These are phyloP conservation scores for Gracilinanus agilis DNA, from an alignment of 2,113 vertebrate species.

Conservation along the genomic window DNA sequence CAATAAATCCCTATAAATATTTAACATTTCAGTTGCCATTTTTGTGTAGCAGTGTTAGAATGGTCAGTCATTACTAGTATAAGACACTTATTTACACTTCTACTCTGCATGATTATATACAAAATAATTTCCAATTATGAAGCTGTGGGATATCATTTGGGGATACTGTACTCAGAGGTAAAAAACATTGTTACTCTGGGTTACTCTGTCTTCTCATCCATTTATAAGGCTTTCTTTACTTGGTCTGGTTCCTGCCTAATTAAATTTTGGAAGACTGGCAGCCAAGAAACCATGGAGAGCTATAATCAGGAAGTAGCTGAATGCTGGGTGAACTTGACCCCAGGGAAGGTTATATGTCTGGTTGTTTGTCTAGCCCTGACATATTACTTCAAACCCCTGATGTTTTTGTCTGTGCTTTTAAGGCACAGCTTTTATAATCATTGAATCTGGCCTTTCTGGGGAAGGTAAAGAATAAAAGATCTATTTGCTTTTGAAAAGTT, in stretches of 20 bases:
- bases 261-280: neutral
- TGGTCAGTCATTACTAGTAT: neutral
- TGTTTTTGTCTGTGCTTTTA: neutral
- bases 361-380: neutral
- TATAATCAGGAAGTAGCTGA: neutral
- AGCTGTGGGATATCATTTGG: neutral
- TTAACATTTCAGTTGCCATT: neutral
- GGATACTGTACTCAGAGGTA: neutral
- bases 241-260: neutral
- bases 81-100: neutral
- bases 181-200: neutral
- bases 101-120: neutral
- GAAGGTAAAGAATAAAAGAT: neutral
- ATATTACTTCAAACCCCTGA: neutral
- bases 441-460: neutral
- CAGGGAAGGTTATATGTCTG: neutral
- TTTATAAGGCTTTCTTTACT: neutral
- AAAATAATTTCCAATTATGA: neutral
- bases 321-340: neutral
- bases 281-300: neutral
- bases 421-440: neutral
- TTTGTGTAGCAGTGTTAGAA: neutral
- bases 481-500: neutral
- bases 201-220: neutral
- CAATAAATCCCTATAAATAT: neutral